A percentile compares a stretch with the other conserved stretches of the same genome.
phyloP scores from a whole-genome alignment of 53 echinoderm and acorn worm species.

The Hippasteria phrygiana region DNA sequence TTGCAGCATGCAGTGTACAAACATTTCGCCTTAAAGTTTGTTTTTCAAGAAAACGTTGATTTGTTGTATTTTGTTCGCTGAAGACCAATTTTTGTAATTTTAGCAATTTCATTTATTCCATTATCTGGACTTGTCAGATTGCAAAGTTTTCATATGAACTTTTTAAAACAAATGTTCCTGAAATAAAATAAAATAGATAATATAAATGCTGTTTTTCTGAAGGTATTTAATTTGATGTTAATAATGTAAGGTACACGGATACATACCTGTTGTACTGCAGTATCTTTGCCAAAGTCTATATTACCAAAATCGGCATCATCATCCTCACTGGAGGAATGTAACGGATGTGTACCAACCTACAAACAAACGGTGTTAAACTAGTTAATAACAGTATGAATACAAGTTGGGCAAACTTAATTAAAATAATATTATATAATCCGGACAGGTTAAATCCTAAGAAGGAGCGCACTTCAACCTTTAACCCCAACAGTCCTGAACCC shows the following conservation, averaged over 20 bases:
- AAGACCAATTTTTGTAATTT: too few species aligned
- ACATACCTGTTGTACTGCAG: constrained; percentile 96
- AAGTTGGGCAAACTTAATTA: too few species aligned
- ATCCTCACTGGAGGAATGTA: constrained; percentile 99
- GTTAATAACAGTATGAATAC: too few species aligned
- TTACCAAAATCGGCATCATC: constrained; percentile 95
- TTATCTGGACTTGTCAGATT: background rate
- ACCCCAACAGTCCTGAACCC: too few species aligned
- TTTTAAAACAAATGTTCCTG: background rate
- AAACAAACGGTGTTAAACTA: constrained; percentile 36
- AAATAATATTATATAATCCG: too few species aligned
- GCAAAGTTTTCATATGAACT: background rate
- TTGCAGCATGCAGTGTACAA: too few species aligned
- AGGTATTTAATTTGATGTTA: background rate
- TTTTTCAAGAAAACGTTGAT: too few species aligned
- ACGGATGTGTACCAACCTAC: constrained; percentile 95
- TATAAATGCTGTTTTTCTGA: background rate
- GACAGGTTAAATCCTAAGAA: too few species aligned
- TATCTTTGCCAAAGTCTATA: constrained; percentile 95
- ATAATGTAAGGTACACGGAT: background rate
- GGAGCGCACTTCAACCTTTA: too few species aligned
- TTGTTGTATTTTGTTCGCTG: too few species aligned
- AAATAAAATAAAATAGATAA: background rate
- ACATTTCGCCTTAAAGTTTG: too few species aligned
- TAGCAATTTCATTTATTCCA: background rate